Evolutionary conservation across 2,888 invertebrate genomes (phyloP), one percentile per base, ranked within the genome.

Genomic region (Nomada ruficornis): DNA sequence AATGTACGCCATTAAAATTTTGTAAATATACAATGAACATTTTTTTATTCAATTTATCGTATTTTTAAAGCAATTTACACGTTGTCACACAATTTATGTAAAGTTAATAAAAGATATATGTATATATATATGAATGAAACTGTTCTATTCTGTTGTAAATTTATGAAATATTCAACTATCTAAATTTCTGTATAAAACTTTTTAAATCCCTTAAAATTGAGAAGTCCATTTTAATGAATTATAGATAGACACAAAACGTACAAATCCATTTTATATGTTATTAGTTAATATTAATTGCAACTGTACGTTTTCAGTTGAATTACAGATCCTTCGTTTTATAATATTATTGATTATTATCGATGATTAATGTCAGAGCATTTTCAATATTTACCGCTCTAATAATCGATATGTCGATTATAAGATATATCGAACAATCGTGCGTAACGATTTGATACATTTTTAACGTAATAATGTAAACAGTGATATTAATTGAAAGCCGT

Each of bases 21-120:
- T 57, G 88, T 87, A 88, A 83, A 89, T 87, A 89, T 77, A 77
- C 47, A 70, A 72, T 57, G 65, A 86, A 62, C 26, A 44, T 74
- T 77, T 85, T 84, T 75, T 85, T 85, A 83, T 80, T 67, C 55
- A 20, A 62, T 62, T 55, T 55, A 81, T 68, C 55, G 55, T 55
- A 80, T 80, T 80, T 72, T 80, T 63, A 26, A 73, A 80, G 13
- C n/a, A 57, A 63, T 81, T 62, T 67, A 78, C 36, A 78, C 29
- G 20, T 81, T 68, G 50, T 67, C 50, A 11, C 26, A 20, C 52
- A 13, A 63, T 57, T 69, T 63, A 42, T 63, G 36, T 78, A 67
- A 78, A 36, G 57, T 55, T 64, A 65, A 70, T 80, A 70, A 79
- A 79, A 59, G 26, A 57, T 57, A 57, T 57, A 47, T 47, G 47